Percentiles rank a stretch among this genome's conserved stretches.
Evolutionary conservation across 2,888 invertebrate genomes (phyloP).

Genomic region (Melikaiella ostensackeni): DNA sequence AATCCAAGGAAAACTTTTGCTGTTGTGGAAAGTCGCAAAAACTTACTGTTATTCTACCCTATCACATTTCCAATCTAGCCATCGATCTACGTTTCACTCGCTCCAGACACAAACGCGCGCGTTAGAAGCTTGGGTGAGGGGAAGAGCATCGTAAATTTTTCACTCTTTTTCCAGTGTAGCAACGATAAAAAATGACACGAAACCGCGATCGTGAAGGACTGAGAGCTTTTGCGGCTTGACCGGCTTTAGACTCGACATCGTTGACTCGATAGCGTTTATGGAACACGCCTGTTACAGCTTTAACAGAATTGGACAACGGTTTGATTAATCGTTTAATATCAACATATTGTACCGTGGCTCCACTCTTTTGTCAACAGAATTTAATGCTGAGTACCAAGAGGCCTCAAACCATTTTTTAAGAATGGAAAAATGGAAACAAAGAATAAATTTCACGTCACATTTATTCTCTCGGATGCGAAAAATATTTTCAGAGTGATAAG

Average conservation of each 20-base stretch:
- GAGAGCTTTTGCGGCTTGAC: slow-evolving; percentile 32
- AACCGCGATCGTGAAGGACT: slow-evolving; percentile 29
- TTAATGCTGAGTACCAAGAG: slow-evolving; percentile 20
- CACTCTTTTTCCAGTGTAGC: slow-evolving; percentile 8
- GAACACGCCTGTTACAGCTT: slow-evolving; percentile 34
- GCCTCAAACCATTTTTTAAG: neutral
- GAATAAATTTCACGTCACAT: neutral
- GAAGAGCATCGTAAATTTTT: slow-evolving; percentile 30
- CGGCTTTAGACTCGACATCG: slow-evolving; percentile 21
- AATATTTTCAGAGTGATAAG: neutral
- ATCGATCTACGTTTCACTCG: slow-evolving; percentile 28
- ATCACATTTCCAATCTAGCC: neutral
- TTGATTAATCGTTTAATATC: slow-evolving; percentile 37
- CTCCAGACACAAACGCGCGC: neutral
- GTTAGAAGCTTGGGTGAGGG: neutral
- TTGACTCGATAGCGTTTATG: slow-evolving; percentile 26
- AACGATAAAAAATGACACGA: slow-evolving; percentile 33
- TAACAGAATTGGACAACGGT: slow-evolving; percentile 25
- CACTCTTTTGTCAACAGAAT: slow-evolving; percentile 1
- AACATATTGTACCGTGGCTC: slow-evolving; percentile 27
- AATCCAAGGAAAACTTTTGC: slow-evolving; percentile 3
- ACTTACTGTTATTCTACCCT: neutral
- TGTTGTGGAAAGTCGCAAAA: slow-evolving; percentile 4
- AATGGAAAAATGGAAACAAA: neutral
- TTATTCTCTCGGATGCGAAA: neutral